Percentiles rank a stretch among this genome's conserved stretches.
Conservation (phyloP, 2,113 vertebrate species). For the Myodes glareolus region DNA sequence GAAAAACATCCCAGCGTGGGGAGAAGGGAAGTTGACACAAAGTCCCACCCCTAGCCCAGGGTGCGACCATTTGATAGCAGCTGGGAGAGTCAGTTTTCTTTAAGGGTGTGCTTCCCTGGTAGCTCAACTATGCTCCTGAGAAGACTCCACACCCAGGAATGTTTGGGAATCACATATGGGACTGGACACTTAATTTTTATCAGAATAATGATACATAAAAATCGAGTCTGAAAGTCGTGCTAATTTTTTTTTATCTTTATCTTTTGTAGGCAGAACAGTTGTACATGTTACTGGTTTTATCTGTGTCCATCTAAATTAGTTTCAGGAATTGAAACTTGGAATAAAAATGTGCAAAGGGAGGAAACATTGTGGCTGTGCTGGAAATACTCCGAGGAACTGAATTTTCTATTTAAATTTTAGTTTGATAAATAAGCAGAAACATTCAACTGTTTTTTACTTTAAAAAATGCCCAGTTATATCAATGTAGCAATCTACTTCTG, state of each 20-base stretch:
- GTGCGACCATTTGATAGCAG: background rate
- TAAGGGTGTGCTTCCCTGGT: background rate
- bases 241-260: background rate
- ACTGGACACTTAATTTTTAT: background rate
- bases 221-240: background rate
- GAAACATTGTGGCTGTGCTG: background rate
- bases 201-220: background rate
- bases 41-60: background rate
- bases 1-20: background rate
- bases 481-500: background rate
- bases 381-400: background rate
- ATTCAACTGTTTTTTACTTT: background rate
- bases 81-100: background rate
- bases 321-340: constrained; percentile 9
- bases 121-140: background rate
- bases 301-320: background rate
- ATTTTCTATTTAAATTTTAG: constrained; percentile 8
- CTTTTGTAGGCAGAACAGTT: background rate
- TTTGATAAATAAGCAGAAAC: background rate
- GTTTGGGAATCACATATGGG: background rate
- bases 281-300: background rate
- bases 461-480: background rate
- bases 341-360: background rate
- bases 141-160: background rate
- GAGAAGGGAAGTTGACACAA: background rate